Evolutionary conservation across 2,888 invertebrate species (phyloP), one percentile per base, ranked within the genome.

Genomic region (Erebia ligea): DNA sequence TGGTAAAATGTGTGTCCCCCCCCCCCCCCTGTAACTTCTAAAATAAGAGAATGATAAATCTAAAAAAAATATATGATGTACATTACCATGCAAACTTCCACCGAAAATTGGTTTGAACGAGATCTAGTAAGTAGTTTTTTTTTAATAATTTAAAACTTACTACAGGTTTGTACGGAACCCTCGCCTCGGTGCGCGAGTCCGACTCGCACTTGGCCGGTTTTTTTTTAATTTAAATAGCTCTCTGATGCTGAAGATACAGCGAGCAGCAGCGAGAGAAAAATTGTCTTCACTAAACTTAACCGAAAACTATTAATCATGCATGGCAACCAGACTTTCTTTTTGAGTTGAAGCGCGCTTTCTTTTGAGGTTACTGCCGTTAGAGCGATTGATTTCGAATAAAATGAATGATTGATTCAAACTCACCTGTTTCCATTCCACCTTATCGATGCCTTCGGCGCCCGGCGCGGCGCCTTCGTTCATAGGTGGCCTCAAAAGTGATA

Each of bases 361-460:
- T 65, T 65, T 17, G 13, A 64, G 56, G 56, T 45, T 67, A 52
- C 40, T 40, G 62, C 68, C 65, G 57, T 59, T 54, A 56, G 25
- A 69, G 25, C 68, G 62, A 73, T 75, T 71, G 75, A 75, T 75
- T 52, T 25, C 48, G 64, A 70, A 71, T 59, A 72, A 76, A 78
- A 77, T 76, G 74, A 78, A 76, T 77, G 75, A 78, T 77, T 70
- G 65, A 76, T 66, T 56, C 61, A 42, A 57, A 63, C 91, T 90
- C 88, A 97, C 97, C 96, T 98, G 98, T 88, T 97, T 97, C 98
- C 98, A 98, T 90, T 98, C 98, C 71, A 96, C 95, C 89, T 97
- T 96, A 86, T 97, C 96, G 79, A 96, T 95, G 67, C 94, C 94
- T 82, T 96, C 96, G 9, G 95, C 94, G 34, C 95, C 94, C 67